Evolutionary conservation across 1,140 invertebrate species (phyloP).

Genomic region (Ganaspis sp.): DNA sequence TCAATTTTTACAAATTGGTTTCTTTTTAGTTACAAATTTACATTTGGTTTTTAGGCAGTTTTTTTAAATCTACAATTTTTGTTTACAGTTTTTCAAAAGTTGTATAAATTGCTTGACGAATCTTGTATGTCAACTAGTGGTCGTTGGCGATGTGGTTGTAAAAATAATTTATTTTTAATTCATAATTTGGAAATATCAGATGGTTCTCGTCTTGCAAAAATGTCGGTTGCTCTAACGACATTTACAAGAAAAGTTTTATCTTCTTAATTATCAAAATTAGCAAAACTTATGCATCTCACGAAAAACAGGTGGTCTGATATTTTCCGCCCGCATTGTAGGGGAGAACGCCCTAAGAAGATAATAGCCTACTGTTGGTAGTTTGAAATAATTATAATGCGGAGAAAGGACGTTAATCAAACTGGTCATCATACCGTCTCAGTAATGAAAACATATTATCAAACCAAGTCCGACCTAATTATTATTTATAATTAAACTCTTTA

Average conservation of each 20-base stretch:
- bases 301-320: constrained; percentile 13
- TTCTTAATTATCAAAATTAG: constrained; percentile 14
- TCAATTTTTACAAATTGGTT: too few relatives aligned
- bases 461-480: background rate
- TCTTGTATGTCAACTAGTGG: too few relatives aligned
- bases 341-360: background rate
- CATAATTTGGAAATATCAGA: too few relatives aligned
- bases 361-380: constrained; percentile 9
- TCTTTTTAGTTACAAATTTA: too few relatives aligned
- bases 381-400: constrained; percentile 14
- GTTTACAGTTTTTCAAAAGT: too few relatives aligned
- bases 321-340: constrained; percentile 7
- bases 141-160: too few relatives aligned
- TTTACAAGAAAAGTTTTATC: background rate
- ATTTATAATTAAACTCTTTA: background rate
- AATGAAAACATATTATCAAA: constrained; percentile 4
- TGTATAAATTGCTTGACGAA: too few relatives aligned
- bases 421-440: constrained; percentile 12
- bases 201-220: background rate
- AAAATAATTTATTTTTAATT: too few relatives aligned
- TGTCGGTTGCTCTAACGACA: background rate
- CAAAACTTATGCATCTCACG: constrained; percentile 6
- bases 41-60: too few relatives aligned
- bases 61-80: too few relatives aligned
- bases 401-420: constrained; percentile 13